phyloP scores from a whole-genome alignment of 1,140 invertebrate species.

The Sesamia nonagrioides region DNA sequence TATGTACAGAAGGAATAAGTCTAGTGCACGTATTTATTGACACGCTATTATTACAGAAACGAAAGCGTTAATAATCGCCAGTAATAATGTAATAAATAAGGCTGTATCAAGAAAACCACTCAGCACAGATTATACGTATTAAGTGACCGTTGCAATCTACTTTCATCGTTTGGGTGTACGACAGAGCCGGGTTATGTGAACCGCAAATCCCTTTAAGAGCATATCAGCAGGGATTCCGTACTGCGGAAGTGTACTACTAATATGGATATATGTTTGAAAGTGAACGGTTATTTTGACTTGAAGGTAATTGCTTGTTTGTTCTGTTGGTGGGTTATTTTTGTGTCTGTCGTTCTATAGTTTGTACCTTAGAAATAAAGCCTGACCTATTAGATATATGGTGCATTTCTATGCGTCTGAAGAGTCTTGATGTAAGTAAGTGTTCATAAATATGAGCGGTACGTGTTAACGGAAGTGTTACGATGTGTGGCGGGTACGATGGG shows the following conservation, averaged over 20 bases:
- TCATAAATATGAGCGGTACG: no score
- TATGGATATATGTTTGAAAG: not conserved
- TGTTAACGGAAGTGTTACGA: no score
- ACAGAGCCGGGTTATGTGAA: constrained; percentile 24
- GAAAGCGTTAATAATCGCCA: not conserved
- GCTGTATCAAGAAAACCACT: constrained; percentile 35
- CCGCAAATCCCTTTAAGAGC: constrained; percentile 67
- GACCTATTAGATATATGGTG: no score
- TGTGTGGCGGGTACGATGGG: no score
- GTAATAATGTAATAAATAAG: not conserved
- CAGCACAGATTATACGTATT: constrained; percentile 33
- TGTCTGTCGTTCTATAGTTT: no score
- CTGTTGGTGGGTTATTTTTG: no score
- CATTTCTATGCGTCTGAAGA: no score
- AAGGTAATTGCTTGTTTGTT: not conserved
- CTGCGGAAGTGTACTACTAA: not conserved
- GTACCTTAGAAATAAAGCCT: no score
- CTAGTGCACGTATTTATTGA: no score
- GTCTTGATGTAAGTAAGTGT: no score
- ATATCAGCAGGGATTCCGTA: constrained; percentile 55
- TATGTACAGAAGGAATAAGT: no score
- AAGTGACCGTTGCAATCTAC: constrained; percentile 45
- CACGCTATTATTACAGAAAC: no score
- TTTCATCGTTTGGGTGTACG: constrained; percentile 38
- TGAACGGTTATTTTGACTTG: not conserved